A percentile compares a stretch with the other conserved stretches of the same genome.
Conservation (phyloP, 2,797 vertebrate species). For the Crax fasciolata region DNA sequence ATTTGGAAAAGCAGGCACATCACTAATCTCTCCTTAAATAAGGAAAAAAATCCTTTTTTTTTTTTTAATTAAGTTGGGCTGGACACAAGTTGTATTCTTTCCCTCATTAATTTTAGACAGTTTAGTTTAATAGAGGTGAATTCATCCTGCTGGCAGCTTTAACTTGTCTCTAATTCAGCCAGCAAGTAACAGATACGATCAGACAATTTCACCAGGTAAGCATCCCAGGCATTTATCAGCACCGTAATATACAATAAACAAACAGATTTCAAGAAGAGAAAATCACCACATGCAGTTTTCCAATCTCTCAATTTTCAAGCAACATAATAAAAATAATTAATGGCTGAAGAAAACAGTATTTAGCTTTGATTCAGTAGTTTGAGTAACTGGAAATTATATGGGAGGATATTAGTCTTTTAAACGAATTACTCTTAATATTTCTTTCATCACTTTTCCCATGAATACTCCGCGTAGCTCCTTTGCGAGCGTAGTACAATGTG, state of each 20-base stretch:
- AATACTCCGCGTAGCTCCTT: neutral
- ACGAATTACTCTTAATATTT: neutral
- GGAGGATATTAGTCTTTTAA: neutral
- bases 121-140: neutral
- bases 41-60: neutral
- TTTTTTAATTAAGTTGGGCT: neutral
- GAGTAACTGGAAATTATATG: neutral
- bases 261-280: neutral
- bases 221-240: neutral
- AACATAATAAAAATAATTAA: slow-evolving; percentile 11
- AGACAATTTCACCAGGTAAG: neutral
- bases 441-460: neutral
- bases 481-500: neutral
- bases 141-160: neutral
- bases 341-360: neutral
- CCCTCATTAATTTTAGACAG: neutral
- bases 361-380: slow-evolving; percentile 15
- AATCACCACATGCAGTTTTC: neutral
- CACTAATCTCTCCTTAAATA: neutral
- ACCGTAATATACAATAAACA: neutral
- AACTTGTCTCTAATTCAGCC: neutral
- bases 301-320: neutral
- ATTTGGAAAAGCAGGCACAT: neutral
- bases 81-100: neutral
- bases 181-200: neutral